Evolutionary conservation across 2,113 vertebrate genomes (phyloP), one percentile per base, ranked within the genome.

Genomic region (Noturus placidus): DNA sequence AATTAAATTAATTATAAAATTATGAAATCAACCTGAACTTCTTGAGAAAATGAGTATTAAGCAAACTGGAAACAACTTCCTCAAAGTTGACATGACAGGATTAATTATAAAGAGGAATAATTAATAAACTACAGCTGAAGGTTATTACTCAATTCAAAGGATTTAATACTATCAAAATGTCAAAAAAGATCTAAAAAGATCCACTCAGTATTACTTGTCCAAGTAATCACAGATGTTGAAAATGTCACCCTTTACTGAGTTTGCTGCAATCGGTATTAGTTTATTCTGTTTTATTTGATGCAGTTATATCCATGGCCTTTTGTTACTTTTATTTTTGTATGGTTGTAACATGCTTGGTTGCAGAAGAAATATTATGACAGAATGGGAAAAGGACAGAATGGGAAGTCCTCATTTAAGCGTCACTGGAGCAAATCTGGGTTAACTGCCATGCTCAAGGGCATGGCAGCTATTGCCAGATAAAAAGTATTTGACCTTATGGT

Each of bases 351-450:
- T 76, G 69, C 33, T 85, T n/a, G 69, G 30, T 59, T 74, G 22
- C 33, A 38, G 22, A 85, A 70, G 57, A 54, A 76, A 15, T 25
- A 50, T 76, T 77, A 20, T 20, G n/a, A 17, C 84, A 13, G 10
- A 59, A n/a, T n/a, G 38, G 70, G 27, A 11, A 74, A 59, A 15
- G 56, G 84, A 77, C 25, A 59, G 14, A 85, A n/a, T n/a, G n/a
- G 52, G 3, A 30, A 57, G 63, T 33, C 33, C 54, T 42, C 8
- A 33, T 61, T 85, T 77, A 59, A 77, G 38, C 54, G 6, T n/a
- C 84, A 85, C 56, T 85, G 72, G 72, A 85, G 84, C 72, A 86
- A 63, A 86, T 78, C 84, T 77, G 19, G 72, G 84, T 85, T 85
- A 85, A 85, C 72, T 61, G 30, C 57, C 38, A 33, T 52, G 72